Conservation (phyloP, 1,140 invertebrate genomes). For the Zaprionus davidi region DNA sequence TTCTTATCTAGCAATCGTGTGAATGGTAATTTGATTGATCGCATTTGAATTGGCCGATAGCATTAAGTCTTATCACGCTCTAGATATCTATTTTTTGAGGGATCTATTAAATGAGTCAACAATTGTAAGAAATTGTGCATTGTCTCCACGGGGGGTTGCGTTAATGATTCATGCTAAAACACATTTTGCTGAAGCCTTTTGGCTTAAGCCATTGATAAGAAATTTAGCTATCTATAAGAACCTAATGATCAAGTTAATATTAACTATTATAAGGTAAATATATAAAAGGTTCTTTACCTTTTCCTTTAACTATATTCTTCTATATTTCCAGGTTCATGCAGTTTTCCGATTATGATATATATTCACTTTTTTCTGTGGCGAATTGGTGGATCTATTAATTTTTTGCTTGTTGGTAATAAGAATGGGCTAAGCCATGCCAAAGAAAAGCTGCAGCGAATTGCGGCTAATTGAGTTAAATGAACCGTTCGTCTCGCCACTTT, state of each 20-base stretch:
- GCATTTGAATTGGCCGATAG: conserved; percentile 29
- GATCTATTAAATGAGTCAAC: conserved; percentile 29
- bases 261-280: neutral
- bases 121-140: neutral
- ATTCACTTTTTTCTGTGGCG: too few relatives aligned
- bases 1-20: conserved; percentile 8
- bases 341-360: too few relatives aligned
- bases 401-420: neutral
- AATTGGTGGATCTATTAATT: neutral
- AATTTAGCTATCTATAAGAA: neutral
- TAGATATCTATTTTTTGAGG: neutral
- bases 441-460: neutral
- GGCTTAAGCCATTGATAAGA: neutral
- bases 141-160: neutral
- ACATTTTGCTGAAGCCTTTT: neutral
- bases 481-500: conserved; percentile 16
- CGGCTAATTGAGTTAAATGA: conserved; percentile 29
- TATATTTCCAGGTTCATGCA: too few relatives aligned
- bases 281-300: neutral
- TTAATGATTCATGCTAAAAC: conserved; percentile 1
- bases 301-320: neutral
- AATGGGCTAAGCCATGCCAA: neutral
- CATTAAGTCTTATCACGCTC: conserved; percentile 12
- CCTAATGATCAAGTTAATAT: neutral
- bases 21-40: conserved; percentile 21